Conservation (phyloP, 1,140 invertebrate species). For the Drosophila bipectinata region DNA sequence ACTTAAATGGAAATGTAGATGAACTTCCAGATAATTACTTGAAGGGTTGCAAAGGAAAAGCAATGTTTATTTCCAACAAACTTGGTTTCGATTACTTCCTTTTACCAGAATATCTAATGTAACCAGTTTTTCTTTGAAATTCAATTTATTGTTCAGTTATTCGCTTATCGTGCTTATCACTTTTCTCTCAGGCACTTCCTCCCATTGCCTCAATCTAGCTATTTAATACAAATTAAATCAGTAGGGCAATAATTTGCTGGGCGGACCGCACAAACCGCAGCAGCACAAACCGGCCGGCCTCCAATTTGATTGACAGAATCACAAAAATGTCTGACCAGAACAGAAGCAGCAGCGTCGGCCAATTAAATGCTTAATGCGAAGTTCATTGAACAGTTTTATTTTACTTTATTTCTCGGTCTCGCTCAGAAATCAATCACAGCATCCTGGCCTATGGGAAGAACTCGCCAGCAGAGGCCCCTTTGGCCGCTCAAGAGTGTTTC, state of each 20-base stretch:
- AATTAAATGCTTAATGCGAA: constrained; percentile 75
- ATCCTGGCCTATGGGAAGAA: constrained; percentile 8
- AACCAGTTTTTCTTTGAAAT: background rate
- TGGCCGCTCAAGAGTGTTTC: constrained; percentile 47
- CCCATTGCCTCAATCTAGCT: background rate
- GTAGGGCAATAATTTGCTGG: constrained; percentile 50
- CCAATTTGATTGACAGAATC: constrained; percentile 73
- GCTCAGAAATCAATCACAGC: constrained; percentile 65
- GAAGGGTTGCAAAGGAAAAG: background rate
- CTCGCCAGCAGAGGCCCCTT: background rate
- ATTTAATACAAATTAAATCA: constrained; percentile 64
- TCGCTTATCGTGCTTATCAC: background rate
- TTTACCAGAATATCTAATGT: background rate
- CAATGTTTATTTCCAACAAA: background rate
- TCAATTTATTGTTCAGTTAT: background rate
- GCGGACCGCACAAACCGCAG: constrained; percentile 25
- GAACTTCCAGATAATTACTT: background rate
- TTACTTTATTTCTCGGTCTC: constrained; percentile 35
- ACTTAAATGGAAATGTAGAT: background rate
- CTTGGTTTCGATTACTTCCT: no score
- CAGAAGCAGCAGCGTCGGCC: constrained; percentile 22
- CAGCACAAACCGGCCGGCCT: constrained; percentile 26
- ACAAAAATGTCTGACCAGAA: constrained; percentile 43
- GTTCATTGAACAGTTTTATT: constrained; percentile 74
- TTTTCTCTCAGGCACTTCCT: constrained; percentile 18